Evolutionary conservation across 1,140 invertebrate species (phyloP), one percentile per base, ranked within the genome.

Genomic region (Trichogramma pretiosum): DNA sequence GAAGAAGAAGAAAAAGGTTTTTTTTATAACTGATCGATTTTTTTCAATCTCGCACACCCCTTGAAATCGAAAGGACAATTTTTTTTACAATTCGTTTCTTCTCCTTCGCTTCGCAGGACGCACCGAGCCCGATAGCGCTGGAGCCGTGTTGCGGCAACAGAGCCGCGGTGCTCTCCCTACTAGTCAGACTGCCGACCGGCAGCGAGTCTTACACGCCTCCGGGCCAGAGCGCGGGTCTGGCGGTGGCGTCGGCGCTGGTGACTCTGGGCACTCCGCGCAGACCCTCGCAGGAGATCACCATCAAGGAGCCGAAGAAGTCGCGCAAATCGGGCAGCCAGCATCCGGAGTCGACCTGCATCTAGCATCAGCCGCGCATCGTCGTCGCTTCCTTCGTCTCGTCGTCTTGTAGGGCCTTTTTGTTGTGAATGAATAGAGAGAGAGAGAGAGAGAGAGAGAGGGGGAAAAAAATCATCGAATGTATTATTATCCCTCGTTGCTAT

Each of bases 71-170:
- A n/a, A n/a, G n/a, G n/a, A n/a, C n/a, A n/a, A n/a, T n/a, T n/a
- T n/a, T n/a, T 46, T 46, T 10, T 16, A 18, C 13, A 8, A 35
- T 46, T 24, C 2, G 18, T 26, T 1, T 4, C 35, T 23, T 34
- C 22, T 16, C 13, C 22, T 34, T 21, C 7, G 21, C 30, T 45
- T 45, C 50, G 24, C 55, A 83, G 75, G 82, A 86, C 61, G 82
- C 83, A 47, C 91, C 92, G 11, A 91, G 89, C 72, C 91, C 93
- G 22, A 91, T 98, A 57, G 90, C 93, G 17, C 72, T 96, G 51
- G 93, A 98, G 68, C 92, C 93, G 39, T 92, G 92, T 62, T 77
- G 77, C 60, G 88, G 86, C 24, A 90, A 90, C 60, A 81, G 88
- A 65, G 92, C 93, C 28, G 93, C 93, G 36, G 89, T 97, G 59